Conservation (phyloP, 2,113 vertebrate genomes). For the Vanacampus margaritifer region DNA sequence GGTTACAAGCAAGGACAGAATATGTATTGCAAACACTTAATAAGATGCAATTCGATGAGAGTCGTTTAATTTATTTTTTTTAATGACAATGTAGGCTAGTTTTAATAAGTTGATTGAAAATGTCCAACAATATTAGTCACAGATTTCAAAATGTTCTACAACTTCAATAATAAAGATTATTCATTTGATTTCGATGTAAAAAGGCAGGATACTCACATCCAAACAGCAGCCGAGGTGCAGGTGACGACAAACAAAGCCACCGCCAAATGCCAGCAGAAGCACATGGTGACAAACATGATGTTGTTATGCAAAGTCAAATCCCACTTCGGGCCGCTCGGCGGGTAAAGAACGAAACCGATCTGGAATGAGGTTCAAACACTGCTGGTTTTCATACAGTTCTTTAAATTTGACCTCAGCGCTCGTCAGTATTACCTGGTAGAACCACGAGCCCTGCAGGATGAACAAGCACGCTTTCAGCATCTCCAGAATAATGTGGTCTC, state of each 20-base stretch:
- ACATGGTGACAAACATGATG: conserved; percentile 95
- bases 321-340: conserved; percentile 77
- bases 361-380: conserved; percentile 45
- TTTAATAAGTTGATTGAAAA: too few relatives aligned
- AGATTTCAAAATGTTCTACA: background rate
- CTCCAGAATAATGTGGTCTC: conserved; percentile 79
- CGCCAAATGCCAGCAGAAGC: conserved; percentile 93
- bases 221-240: conserved; percentile 64
- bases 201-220: conserved; percentile 71
- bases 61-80: too few relatives aligned
- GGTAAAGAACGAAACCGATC: conserved; percentile 91
- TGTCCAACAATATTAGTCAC: too few relatives aligned
- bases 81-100: too few relatives aligned
- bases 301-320: conserved; percentile 74
- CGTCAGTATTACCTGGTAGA: conserved; percentile 85
- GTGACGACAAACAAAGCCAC: conserved; percentile 67
- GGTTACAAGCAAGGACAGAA: background rate
- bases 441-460: conserved; percentile 93
- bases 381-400: background rate
- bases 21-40: too few relatives aligned
- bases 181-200: background rate
- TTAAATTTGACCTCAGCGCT: background rate
- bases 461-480: conserved; percentile 76
- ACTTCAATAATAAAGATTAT: background rate
- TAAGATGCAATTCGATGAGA: too few relatives aligned